A percentile compares a stretch with the other conserved stretches of the same genome.
Evolutionary conservation across 2,113 vertebrate species (phyloP).

Genomic region (Oostethus manadensis): DNA sequence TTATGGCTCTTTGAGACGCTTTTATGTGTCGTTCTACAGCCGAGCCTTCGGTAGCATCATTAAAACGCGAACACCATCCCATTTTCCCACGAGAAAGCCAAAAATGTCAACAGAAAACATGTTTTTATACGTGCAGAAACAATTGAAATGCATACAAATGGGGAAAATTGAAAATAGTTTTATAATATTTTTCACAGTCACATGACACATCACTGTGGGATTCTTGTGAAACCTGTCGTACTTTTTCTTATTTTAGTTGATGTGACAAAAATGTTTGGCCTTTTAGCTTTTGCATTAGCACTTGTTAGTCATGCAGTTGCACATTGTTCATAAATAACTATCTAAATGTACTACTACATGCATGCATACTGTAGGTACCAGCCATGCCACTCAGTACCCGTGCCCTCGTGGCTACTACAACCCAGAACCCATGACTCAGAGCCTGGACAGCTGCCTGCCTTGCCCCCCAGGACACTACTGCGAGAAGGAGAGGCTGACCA

Average conservation of each 20-base stretch:
- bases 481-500: conserved; percentile 80
- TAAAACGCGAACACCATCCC: no score
- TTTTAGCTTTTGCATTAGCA: not conserved
- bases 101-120: no score
- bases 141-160: no score
- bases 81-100: no score
- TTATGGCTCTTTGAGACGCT: not conserved
- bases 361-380: conserved; percentile 73
- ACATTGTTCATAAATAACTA: not conserved
- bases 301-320: no score
- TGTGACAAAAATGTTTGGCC: no score
- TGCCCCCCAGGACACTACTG: conserved; percentile 89
- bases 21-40: not conserved
- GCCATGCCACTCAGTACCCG: conserved; percentile 80
- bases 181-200: no score
- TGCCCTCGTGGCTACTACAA: conserved; percentile 94
- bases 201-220: no score
- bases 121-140: no score
- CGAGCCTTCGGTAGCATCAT: no score
- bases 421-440: conserved; percentile 85
- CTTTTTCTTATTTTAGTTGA: not conserved
- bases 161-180: no score
- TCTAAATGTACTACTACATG: not conserved
- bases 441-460: conserved; percentile 89
- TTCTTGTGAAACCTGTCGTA: no score